These are phyloP conservation scores for Drosophila limbata DNA, from an alignment of 2,888 invertebrate species.

Conservation along the genomic window DNA sequence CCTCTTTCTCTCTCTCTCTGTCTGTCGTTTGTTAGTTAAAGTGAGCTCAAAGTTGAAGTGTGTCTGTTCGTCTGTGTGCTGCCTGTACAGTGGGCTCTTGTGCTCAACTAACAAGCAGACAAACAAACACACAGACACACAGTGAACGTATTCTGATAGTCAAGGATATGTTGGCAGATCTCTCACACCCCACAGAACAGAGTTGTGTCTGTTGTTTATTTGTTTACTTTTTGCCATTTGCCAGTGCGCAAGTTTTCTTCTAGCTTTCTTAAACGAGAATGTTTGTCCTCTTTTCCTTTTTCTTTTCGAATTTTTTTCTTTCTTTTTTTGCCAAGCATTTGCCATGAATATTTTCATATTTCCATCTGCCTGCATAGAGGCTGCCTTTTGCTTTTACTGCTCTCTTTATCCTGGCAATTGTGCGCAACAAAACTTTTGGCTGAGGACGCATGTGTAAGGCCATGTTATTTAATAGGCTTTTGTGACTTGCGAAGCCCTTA, in stretches of 20 bases:
- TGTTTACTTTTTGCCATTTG: slow-evolving; percentile 79
- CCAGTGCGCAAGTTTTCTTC: slow-evolving; percentile 62
- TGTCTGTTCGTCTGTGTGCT: slow-evolving; percentile 23
- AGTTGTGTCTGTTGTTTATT: slow-evolving; percentile 67
- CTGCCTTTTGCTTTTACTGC: slow-evolving; percentile 38
- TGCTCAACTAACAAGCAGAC: slow-evolving; percentile 48
- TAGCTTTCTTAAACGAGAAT: slow-evolving; percentile 39
- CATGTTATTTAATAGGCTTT: slow-evolving; percentile 79
- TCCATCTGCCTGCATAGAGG: slow-evolving; percentile 55
- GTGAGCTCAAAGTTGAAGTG: slow-evolving; percentile 33
- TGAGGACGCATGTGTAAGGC: slow-evolving; percentile 70
- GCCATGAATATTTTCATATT: slow-evolving; percentile 78
- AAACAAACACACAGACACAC: slow-evolving; percentile 18
- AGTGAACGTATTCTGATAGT: slow-evolving; percentile 24
- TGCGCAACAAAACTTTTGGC: slow-evolving; percentile 64
- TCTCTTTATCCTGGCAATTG: slow-evolving; percentile 71
- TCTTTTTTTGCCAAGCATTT: slow-evolving; percentile 18
- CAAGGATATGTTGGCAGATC: slow-evolving; percentile 46
- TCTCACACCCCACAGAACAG: slow-evolving; percentile 10
- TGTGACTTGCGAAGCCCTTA: slow-evolving; percentile 54
- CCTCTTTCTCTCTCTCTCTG: too few species aligned
- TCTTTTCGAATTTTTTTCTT: slow-evolving; percentile 17
- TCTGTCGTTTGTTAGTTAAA: slow-evolving; percentile 31
- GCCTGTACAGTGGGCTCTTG: slow-evolving; percentile 41
- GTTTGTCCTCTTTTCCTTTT: slow-evolving; percentile 22